Evolutionary conservation across 2,797 vertebrate species (phyloP).

Genomic region (Bryconaethiops microstoma): DNA sequence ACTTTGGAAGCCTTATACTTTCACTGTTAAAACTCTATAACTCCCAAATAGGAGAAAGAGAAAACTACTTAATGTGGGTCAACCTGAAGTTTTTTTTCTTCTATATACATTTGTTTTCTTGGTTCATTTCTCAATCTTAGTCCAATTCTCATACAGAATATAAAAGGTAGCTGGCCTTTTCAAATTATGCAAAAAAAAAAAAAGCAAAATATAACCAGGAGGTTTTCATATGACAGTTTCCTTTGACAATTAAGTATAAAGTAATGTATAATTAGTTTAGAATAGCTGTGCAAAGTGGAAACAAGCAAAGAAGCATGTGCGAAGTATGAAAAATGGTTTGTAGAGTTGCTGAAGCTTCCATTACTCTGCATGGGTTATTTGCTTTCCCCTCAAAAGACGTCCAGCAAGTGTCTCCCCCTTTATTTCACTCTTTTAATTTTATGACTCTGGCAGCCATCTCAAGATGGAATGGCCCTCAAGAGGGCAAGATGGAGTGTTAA

Average conservation of each 20-base stretch:
- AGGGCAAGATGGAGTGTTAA: constrained; percentile 63
- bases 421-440: constrained; percentile 54
- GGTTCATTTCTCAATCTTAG: background rate
- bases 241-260: background rate
- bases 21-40: background rate
- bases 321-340: background rate
- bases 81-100: no score
- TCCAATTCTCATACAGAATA: background rate
- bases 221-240: background rate
- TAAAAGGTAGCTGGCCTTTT: background rate
- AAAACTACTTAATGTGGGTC: background rate
- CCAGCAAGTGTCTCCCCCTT: constrained; percentile 41
- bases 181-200: background rate
- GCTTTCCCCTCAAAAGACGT: constrained; percentile 5
- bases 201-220: no score
- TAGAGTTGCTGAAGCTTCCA: constrained; percentile 24
- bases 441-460: constrained; percentile 53
- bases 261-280: no score
- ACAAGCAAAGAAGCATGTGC: no score
- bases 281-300: no score
- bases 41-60: background rate
- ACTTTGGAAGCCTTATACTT: background rate
- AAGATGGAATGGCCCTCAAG: constrained; percentile 53
- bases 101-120: background rate
- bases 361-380: constrained; percentile 25